Evolutionary conservation across 2,113 vertebrate genomes (phyloP), one percentile per base, ranked within the genome.

Genomic region (Vulpes vulpes): DNA sequence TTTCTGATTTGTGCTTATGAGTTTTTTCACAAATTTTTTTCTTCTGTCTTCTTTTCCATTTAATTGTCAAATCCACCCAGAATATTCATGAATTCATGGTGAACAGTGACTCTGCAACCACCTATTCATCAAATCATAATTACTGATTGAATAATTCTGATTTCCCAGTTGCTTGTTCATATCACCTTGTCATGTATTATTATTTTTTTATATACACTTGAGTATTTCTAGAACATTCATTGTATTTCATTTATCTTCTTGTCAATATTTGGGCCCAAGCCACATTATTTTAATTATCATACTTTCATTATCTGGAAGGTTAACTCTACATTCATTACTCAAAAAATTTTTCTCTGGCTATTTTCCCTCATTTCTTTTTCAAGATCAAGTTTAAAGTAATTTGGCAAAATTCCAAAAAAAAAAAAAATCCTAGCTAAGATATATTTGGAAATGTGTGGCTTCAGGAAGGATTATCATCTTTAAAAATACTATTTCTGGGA

Each of bases 371-470:
- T 55, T 71, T 55, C 14, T 80, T 62, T 53, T 60, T 38, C 2
- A 93, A 93, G 76, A 57, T 30, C 27, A 83, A 90, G 38, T 73
- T 83, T 96, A 84, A 78, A 62, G 22, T 71, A 60, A 93, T 57
- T 53, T 87, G 65, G 27, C 22, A 90, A 96, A 91, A 53, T 73
- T 86, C 19, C 30, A 51, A 74, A 86, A 27, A 19, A 62, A 73
- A 60, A 32, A 30, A 27, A 53, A 57, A 9, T 10, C 2, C 19
- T 53, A 67, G 17, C 43, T 59, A 74, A 22, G 49, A 12, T 57
- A 6, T 32, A 0, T 85, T 76, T 67, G 27, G 60, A 73, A 67
- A 69, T 43, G 7, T 32, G 35, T 38, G 51, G 43, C 4, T 91
- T 27, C 5, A 8, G 32, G 12, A 93, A 69, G 23, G 15, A 84